Percentiles rank a stretch among this genome's conserved stretches.
These are phyloP conservation scores for Himalopsyche anomala DNA, from an alignment of 2,888 invertebrate species.

Conservation along the genomic window DNA sequence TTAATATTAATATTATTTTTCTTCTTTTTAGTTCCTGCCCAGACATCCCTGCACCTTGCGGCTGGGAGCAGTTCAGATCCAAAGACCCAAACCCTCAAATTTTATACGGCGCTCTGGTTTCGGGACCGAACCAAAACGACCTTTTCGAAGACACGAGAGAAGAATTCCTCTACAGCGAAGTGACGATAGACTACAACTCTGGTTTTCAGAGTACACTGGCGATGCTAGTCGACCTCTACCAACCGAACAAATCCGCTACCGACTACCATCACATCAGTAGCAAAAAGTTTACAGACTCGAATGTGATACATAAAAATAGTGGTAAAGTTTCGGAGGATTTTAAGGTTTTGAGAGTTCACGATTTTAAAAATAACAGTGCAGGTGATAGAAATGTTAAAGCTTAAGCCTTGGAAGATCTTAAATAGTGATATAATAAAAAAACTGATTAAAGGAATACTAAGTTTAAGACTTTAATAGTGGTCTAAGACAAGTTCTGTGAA, in stretches of 20 bases:
- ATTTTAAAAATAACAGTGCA: conserved; percentile 2
- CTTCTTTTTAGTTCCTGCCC: conserved; percentile 75
- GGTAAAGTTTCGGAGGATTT: background rate
- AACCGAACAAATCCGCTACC: conserved; percentile 20
- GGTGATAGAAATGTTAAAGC: background rate
- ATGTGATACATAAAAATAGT: background rate
- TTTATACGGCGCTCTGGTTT: conserved; percentile 77
- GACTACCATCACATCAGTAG: conserved; percentile 14
- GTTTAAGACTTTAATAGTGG: too few relatives aligned
- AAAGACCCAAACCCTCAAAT: conserved; percentile 75
- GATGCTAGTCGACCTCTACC: conserved; percentile 71
- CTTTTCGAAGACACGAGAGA: conserved; percentile 75
- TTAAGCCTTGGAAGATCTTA: background rate
- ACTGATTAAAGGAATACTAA: too few relatives aligned
- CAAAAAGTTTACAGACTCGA: conserved; percentile 12
- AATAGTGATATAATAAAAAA: too few relatives aligned
- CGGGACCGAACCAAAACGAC: conserved; percentile 77
- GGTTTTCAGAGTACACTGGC: conserved; percentile 77
- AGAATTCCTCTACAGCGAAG: conserved; percentile 77
- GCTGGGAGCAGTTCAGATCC: conserved; percentile 72
- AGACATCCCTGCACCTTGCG: conserved; percentile 73
- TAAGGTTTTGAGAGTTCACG: background rate
- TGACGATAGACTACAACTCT: conserved; percentile 77
- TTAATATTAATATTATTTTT: too few relatives aligned
- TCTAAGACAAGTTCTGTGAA: too few relatives aligned